phyloP scores from a whole-genome alignment of 2,888 invertebrate species.

The Cephus pulcher region DNA sequence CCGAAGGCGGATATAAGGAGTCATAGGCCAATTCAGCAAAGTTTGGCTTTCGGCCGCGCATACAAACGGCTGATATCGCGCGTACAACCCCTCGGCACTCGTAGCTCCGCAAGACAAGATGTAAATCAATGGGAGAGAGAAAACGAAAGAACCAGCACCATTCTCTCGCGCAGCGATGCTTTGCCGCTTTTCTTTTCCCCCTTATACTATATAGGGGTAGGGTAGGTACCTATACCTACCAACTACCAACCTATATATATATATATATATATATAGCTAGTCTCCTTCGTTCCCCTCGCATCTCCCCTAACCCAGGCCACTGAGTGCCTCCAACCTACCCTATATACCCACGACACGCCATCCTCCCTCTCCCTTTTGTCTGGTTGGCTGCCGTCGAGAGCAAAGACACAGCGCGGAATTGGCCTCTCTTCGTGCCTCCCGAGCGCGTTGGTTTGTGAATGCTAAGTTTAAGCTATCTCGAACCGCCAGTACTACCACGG shows the following conservation, averaged over 20 bases:
- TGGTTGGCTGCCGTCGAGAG: conserved; percentile 40
- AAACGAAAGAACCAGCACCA: conserved; percentile 48
- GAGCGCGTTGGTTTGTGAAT: conserved; percentile 56
- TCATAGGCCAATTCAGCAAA: conserved; percentile 65
- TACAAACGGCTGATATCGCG: conserved; percentile 65
- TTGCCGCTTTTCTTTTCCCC: conserved; percentile 32
- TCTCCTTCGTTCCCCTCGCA: not conserved
- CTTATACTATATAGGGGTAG: conserved; percentile 12
- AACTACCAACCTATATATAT: not conserved
- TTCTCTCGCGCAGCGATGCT: conserved; percentile 27
- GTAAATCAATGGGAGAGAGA: conserved; percentile 62
- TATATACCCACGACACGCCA: conserved; percentile 17
- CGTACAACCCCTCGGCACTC: conserved; percentile 32
- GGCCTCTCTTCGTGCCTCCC: conserved; percentile 32
- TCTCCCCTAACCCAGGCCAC: not conserved
- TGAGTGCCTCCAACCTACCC: conserved; percentile 13
- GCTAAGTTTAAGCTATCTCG: conserved; percentile 58
- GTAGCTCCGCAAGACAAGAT: conserved; percentile 56
- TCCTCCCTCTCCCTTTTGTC: conserved; percentile 38
- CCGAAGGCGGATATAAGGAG: conserved; percentile 45
- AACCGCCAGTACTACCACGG: conserved; percentile 13
- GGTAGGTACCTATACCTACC: not conserved
- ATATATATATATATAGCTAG: not conserved
- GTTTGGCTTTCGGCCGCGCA: conserved; percentile 63
- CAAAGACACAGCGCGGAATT: conserved; percentile 50